Evolutionary conservation across 1,140 invertebrate species (phyloP).

Genomic region (Drosophila subobscura): DNA sequence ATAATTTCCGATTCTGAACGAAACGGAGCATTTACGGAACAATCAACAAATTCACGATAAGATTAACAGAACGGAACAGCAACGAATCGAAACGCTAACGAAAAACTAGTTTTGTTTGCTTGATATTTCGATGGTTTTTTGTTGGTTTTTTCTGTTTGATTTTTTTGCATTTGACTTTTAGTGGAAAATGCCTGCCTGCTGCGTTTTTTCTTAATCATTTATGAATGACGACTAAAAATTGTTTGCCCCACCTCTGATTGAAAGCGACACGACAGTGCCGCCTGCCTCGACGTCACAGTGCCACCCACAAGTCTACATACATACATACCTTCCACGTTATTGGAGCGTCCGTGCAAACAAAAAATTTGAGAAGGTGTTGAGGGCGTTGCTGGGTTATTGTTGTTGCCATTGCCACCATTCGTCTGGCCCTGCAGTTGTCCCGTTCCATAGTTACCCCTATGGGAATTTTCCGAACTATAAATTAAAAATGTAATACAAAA

Average conservation of each 20-base stretch:
- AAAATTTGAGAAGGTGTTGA: conserved; percentile 71
- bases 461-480: conserved; percentile 27
- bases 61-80: conserved; percentile 2
- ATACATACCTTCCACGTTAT: conserved; percentile 63
- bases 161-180: conserved; percentile 58
- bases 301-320: not conserved
- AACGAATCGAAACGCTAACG: conserved; percentile 40
- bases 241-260: conserved; percentile 54
- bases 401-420: conserved; percentile 53
- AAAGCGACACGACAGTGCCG: conserved; percentile 72
- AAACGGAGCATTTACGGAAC: conserved; percentile 42
- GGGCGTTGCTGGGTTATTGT: conserved; percentile 57
- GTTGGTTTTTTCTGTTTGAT: conserved; percentile 36
- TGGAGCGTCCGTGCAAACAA: conserved; percentile 74
- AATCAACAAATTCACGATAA: conserved; percentile 22
- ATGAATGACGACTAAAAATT: conserved; percentile 77
- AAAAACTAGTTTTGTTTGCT: conserved; percentile 68
- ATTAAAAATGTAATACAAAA: not conserved
- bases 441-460: conserved; percentile 63
- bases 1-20: conserved; percentile 46
- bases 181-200: conserved; percentile 56
- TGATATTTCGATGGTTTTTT: conserved; percentile 25
- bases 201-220: conserved; percentile 72
- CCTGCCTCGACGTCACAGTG: conserved; percentile 25
- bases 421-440: conserved; percentile 8